A percentile compares a stretch with the other conserved stretches of the same genome.
Conservation (phyloP, 2,113 vertebrate species). For the Cathartes aura region DNA sequence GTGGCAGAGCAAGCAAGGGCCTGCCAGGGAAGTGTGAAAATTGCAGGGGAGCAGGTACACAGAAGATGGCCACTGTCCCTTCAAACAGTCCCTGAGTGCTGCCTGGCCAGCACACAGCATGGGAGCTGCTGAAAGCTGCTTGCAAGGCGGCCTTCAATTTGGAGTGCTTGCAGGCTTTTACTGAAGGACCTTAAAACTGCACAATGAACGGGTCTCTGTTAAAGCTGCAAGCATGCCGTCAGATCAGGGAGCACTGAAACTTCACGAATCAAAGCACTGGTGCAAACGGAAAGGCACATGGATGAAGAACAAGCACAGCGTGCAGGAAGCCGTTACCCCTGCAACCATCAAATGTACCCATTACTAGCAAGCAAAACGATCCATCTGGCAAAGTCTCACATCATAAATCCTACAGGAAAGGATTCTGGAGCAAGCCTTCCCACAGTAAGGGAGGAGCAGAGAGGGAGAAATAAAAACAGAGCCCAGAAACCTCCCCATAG, state of each 20-base stretch:
- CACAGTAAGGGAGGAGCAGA: background rate
- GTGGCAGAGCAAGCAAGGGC: background rate
- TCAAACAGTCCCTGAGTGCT: fast-evolving
- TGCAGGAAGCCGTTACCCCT: background rate
- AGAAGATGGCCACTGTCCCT: background rate
- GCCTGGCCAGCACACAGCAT: background rate
- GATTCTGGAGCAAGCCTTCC: background rate
- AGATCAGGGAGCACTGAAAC: background rate
- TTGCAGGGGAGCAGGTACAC: background rate
- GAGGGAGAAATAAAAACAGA: background rate
- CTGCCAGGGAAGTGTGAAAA: background rate
- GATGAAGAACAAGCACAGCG: background rate
- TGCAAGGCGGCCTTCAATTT: fast-evolving
- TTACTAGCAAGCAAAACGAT: background rate
- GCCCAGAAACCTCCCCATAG: background rate
- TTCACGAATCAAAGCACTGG: background rate
- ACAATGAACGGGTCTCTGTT: background rate
- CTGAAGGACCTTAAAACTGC: background rate
- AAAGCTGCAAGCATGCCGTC: background rate
- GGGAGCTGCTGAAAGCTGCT: background rate
- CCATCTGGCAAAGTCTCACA: background rate
- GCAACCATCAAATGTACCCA: background rate
- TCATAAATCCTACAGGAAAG: background rate
- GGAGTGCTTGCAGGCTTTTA: background rate
- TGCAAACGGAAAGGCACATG: background rate